Evolutionary conservation across 2,113 vertebrate species (phyloP).

Genomic region (Salvelinus namaycush): DNA sequence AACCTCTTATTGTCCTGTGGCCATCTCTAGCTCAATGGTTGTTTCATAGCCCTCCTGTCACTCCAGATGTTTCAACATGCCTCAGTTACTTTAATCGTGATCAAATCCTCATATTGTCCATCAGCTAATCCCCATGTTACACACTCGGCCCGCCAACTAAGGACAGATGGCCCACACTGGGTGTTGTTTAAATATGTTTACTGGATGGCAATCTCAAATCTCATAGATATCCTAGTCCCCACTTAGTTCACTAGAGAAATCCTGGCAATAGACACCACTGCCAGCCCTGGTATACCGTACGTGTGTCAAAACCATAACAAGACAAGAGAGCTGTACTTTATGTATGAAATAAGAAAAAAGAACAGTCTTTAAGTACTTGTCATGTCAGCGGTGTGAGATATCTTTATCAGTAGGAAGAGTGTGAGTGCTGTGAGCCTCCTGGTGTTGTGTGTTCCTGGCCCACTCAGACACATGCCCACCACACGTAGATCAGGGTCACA

Average conservation of each 20-base stretch:
- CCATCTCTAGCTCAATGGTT: background rate
- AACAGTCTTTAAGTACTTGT: slow-evolving; percentile 42
- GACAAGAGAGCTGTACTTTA: slow-evolving; percentile 52
- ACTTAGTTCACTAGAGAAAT: too few relatives aligned
- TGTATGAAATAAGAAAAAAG: slow-evolving; percentile 42
- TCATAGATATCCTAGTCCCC: too few relatives aligned
- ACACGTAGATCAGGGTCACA: slow-evolving; percentile 8
- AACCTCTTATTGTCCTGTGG: background rate
- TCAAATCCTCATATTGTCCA: background rate
- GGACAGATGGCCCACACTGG: too few relatives aligned
- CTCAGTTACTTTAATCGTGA: background rate
- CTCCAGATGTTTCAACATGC: background rate
- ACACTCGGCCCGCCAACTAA: too few relatives aligned
- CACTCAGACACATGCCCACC: slow-evolving; percentile 28
- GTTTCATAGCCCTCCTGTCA: background rate
- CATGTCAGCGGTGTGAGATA: slow-evolving; percentile 46
- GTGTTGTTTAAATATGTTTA: background rate
- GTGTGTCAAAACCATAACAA: slow-evolving; percentile 43
- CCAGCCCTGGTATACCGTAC: too few relatives aligned
- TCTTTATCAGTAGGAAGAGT: slow-evolving; percentile 37
- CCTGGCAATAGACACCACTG: too few relatives aligned
- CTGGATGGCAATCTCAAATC: slow-evolving; percentile 30
- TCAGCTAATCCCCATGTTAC: background rate
- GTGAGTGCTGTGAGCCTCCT: slow-evolving; percentile 24
- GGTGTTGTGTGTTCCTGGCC: slow-evolving; percentile 21